Conservation (phyloP, 2,797 vertebrate species). For the Malacoraja senta region DNA sequence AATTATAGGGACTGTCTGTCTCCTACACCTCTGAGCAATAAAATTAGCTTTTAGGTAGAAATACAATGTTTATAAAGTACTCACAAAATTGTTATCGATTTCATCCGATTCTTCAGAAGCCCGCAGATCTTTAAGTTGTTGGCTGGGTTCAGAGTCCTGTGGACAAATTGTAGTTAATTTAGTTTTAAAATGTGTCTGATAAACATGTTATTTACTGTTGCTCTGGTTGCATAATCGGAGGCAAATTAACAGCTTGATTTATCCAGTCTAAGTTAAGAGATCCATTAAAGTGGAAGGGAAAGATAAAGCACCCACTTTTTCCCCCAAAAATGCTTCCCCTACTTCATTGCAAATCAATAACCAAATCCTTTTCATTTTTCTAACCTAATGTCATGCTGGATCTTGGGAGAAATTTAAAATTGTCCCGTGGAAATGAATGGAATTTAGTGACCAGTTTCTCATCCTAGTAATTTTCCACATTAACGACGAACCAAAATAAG, state of each 20-base stretch:
- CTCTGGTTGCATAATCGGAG: background rate
- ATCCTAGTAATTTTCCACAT: too few relatives aligned
- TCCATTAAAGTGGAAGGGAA: background rate
- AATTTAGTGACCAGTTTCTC: background rate
- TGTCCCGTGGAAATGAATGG: background rate
- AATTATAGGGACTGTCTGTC: background rate
- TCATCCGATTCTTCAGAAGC: constrained; percentile 44
- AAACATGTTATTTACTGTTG: background rate
- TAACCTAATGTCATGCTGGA: background rate
- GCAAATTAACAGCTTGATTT: background rate
- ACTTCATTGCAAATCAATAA: background rate
- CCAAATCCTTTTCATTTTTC: background rate
- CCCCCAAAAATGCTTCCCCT: background rate
- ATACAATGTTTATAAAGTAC: background rate
- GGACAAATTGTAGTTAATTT: background rate
- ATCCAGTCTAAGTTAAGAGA: background rate
- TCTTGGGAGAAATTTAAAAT: background rate
- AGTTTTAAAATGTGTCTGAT: background rate
- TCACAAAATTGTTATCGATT: constrained; percentile 29
- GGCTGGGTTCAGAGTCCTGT: constrained; percentile 45
- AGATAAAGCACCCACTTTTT: background rate
- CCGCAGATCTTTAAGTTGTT: constrained; percentile 42
- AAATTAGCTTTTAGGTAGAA: background rate
- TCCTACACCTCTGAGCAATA: background rate
- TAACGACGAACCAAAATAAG: background rate